These are phyloP conservation scores for Plodia interpunctella DNA, from an alignment of 1,140 invertebrate genomes.

Conservation along the genomic window DNA sequence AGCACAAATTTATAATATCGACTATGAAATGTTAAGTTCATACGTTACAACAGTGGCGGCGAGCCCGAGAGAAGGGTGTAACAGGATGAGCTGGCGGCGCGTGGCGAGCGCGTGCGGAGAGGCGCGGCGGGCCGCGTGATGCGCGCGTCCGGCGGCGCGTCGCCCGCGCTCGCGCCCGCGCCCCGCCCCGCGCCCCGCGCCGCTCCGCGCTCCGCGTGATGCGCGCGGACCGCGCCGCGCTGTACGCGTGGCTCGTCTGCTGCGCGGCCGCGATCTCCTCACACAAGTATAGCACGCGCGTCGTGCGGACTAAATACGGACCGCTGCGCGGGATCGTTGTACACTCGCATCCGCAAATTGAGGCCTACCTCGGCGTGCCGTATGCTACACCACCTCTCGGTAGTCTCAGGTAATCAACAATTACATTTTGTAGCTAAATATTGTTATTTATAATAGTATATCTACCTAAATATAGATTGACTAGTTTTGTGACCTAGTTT, in stretches of 20 bases:
- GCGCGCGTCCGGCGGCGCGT: constrained; percentile 40
- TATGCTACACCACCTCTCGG: constrained; percentile 84
- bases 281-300: constrained; percentile 87
- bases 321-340: constrained; percentile 89
- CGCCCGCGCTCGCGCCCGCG: constrained; percentile 44
- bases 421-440: no score
- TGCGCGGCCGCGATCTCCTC: constrained; percentile 74
- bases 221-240: constrained; percentile 63
- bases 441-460: no score
- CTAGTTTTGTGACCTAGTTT: no score
- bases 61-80: constrained; percentile 46
- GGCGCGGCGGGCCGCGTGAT: constrained; percentile 32
- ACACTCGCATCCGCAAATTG: constrained; percentile 87
- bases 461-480: no score
- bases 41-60: constrained; percentile 39
- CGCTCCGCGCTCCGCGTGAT: constrained; percentile 57
- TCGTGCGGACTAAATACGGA: constrained; percentile 92
- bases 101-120: constrained; percentile 32
- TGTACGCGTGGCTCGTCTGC: constrained; percentile 70
- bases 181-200: constrained; percentile 35
- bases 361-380: constrained; percentile 96
- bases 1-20: no score
- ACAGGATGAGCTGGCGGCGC: constrained; percentile 45
- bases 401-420: constrained; percentile 67
- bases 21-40: no score